phyloP scores from a whole-genome alignment of 2,797 vertebrate species.

The Myotis planiceps region DNA sequence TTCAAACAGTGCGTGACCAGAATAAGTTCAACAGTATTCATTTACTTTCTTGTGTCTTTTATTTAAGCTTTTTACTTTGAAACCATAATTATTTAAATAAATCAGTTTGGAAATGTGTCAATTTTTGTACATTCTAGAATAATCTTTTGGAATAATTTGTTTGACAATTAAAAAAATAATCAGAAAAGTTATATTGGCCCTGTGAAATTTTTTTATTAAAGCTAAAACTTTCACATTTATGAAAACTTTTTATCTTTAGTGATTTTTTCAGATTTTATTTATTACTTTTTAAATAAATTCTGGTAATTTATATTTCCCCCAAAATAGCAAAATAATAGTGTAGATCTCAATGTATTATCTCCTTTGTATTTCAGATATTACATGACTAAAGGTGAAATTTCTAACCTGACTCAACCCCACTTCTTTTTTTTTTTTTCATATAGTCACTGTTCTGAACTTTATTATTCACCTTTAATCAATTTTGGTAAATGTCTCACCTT shows the following conservation, averaged over 20 bases:
- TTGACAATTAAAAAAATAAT: not conserved
- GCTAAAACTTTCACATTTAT: not conserved
- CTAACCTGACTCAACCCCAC: not conserved
- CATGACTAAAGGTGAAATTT: not conserved
- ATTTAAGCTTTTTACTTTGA: not conserved
- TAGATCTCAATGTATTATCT: not conserved
- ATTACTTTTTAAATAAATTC: not conserved
- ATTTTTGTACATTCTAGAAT: not conserved
- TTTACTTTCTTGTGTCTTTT: not conserved
- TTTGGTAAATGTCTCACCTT: not conserved
- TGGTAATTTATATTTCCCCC: not conserved
- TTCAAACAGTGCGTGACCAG: not conserved
- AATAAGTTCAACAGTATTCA: not conserved
- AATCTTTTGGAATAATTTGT: not conserved
- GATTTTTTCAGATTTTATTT: not conserved
- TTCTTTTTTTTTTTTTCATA: not conserved
- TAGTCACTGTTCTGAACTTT: not conserved
- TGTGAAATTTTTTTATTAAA: not conserved
- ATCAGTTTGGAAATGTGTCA: not conserved
- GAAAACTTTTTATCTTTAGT: not conserved
- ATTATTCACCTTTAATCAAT: not conserved
- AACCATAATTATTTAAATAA: slow-evolving; percentile 15
- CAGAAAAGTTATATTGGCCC: not conserved
- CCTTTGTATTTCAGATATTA: not conserved
- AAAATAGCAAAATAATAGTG: not conserved